Conservation (phyloP, 1,140 invertebrate species). For the Apis florea region DNA sequence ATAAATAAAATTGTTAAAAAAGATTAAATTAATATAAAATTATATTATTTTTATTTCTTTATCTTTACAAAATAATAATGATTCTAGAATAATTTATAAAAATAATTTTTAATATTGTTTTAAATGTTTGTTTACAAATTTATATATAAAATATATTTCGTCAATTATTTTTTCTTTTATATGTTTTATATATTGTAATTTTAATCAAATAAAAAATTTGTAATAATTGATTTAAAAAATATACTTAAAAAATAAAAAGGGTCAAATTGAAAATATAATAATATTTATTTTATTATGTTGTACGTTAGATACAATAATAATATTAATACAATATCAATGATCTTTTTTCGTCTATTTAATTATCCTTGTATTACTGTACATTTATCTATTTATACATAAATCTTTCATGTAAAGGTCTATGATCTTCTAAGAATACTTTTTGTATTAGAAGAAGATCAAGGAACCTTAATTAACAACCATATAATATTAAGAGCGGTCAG, state of each 20-base stretch:
- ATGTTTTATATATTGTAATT: neutral
- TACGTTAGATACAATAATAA: constrained; percentile 76
- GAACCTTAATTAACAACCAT: constrained; percentile 73
- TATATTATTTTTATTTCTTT: neutral
- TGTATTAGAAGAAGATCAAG: constrained; percentile 61
- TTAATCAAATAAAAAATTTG: constrained; percentile 30
- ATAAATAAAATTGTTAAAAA: constrained; percentile 51
- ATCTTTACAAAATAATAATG: constrained; percentile 19
- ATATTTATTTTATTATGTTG: constrained; percentile 75
- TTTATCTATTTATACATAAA: constrained; percentile 76
- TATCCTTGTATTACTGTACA: constrained; percentile 75
- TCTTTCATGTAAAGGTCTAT: constrained; percentile 71
- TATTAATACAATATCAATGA: constrained; percentile 77
- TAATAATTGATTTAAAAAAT: too few species aligned
- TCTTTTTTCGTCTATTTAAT: constrained; percentile 70
- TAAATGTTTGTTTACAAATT: constrained; percentile 25
- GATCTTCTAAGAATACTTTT: constrained; percentile 53
- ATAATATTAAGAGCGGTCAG: constrained; percentile 69
- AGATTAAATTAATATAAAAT: constrained; percentile 6
- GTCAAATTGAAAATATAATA: constrained; percentile 75
- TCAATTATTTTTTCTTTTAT: neutral
- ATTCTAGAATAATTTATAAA: constrained; percentile 15
- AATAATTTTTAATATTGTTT: constrained; percentile 51
- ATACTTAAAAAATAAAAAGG: constrained; percentile 54
- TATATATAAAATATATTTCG: constrained; percentile 46